A percentile compares a stretch with the other conserved stretches of the same genome.
phyloP scores from a whole-genome alignment of 2,888 invertebrate genomes.

The Amphipyra berbera region DNA sequence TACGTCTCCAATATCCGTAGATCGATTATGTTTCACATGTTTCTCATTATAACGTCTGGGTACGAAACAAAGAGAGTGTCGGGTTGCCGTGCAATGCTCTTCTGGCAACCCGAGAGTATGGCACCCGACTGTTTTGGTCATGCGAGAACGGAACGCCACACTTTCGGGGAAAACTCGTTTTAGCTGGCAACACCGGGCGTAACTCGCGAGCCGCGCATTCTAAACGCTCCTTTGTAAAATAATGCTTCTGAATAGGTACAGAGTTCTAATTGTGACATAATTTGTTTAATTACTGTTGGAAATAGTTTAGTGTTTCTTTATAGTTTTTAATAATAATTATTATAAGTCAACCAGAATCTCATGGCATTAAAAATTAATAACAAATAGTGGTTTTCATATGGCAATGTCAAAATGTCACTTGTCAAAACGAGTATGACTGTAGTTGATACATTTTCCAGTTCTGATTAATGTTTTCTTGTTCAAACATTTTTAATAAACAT shows the following conservation, averaged over 20 bases:
- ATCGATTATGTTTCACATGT: slow-evolving; percentile 87
- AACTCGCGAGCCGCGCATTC: slow-evolving; percentile 50
- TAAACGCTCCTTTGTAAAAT: slow-evolving; percentile 70
- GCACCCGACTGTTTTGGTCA: slow-evolving; percentile 79
- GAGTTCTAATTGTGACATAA: slow-evolving; percentile 51
- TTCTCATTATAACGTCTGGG: slow-evolving; percentile 87
- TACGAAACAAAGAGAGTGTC: slow-evolving; percentile 85
- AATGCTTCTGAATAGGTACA: slow-evolving; percentile 56
- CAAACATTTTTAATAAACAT: no score
- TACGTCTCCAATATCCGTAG: slow-evolving; percentile 82
- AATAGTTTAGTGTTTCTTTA: slow-evolving; percentile 32
- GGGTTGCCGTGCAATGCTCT: slow-evolving; percentile 81
- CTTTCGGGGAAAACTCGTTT: slow-evolving; percentile 77
- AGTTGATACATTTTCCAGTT: no score
- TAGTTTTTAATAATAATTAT: slow-evolving; percentile 26
- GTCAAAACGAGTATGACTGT: no score
- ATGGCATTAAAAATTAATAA: no score
- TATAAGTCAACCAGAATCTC: no score
- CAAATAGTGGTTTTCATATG: no score
- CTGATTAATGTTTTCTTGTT: no score
- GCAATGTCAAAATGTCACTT: no score
- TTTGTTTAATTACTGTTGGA: slow-evolving; percentile 37
- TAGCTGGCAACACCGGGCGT: slow-evolving; percentile 70
- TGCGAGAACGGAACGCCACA: slow-evolving; percentile 78
- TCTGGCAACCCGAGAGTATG: slow-evolving; percentile 71